These are phyloP conservation scores for Anableps anableps DNA, from an alignment of 2,797 vertebrate species.

Conservation along the genomic window DNA sequence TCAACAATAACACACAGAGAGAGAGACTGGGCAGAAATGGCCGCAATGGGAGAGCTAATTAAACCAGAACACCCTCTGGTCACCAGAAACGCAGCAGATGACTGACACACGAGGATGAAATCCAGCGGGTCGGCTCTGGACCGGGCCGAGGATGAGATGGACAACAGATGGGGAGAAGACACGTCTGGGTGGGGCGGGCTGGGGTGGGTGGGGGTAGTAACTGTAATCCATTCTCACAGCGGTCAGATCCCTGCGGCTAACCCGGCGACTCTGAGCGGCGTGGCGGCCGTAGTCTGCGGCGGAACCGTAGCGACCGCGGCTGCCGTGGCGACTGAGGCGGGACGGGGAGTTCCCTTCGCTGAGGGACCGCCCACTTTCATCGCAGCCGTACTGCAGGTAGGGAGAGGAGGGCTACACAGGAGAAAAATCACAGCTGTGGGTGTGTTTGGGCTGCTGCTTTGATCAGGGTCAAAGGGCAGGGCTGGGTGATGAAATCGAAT, in stretches of 20 bases:
- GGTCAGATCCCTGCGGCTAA: constrained; percentile 68
- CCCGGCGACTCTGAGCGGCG: constrained; percentile 41
- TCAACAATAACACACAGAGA: no score
- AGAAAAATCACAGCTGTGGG: constrained; percentile 45
- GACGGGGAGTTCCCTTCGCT: constrained; percentile 80
- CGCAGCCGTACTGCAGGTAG: constrained; percentile 71
- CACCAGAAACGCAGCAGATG: no score
- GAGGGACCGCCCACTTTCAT: constrained; percentile 76
- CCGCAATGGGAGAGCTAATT: no score
- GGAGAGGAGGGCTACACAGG: constrained; percentile 78
- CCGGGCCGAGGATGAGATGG: no score
- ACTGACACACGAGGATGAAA: no score
- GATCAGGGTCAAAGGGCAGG: no score
- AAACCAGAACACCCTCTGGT: no score
- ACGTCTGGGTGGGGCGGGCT: constrained; percentile 8
- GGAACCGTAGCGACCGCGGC: constrained; percentile 62
- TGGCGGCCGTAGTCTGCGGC: constrained; percentile 36
- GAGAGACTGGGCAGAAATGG: no score
- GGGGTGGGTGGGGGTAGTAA: constrained; percentile 5
- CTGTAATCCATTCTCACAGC: constrained; percentile 59
- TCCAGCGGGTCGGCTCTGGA: no score
- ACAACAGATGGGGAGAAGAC: no score
- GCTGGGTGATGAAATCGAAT: no score
- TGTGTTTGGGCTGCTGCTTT: constrained; percentile 9
- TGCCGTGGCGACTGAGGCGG: constrained; percentile 63